Evolutionary conservation across 1,140 invertebrate species (phyloP).

Genomic region (Zophobas atratus): DNA sequence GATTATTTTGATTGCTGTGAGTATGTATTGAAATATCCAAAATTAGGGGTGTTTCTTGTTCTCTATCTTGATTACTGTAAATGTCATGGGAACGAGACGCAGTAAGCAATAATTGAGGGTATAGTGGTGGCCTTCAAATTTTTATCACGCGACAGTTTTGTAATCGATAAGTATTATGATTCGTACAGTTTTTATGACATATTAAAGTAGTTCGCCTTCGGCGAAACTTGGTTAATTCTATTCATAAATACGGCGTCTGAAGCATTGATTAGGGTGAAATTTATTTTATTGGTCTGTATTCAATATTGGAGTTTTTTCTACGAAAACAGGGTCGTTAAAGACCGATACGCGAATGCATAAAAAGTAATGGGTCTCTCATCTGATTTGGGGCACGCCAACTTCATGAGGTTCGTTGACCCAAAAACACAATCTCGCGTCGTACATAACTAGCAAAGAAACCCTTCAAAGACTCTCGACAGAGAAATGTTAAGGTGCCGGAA

Average conservation of each 20-base stretch:
- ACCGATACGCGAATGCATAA: conserved; percentile 35
- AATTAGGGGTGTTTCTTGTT: too few relatives aligned
- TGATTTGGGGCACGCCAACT: conserved; percentile 37
- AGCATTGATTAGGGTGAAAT: conserved; percentile 6
- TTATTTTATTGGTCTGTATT: conserved; percentile 17
- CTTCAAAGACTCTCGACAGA: conserved; percentile 26
- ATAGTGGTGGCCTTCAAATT: too few relatives aligned
- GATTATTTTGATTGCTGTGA: too few relatives aligned
- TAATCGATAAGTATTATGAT: too few relatives aligned
- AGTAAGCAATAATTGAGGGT: too few relatives aligned
- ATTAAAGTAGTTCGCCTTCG: too few relatives aligned
- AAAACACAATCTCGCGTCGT: conserved; percentile 31
- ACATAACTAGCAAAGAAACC: conserved; percentile 22
- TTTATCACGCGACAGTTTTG: too few relatives aligned
- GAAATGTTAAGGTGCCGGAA: conserved; percentile 27
- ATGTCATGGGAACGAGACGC: too few relatives aligned
- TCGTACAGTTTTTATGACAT: too few relatives aligned
- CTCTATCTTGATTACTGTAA: too few relatives aligned
- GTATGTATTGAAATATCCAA: too few relatives aligned
- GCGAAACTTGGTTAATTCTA: too few relatives aligned
- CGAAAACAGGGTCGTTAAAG: conserved; percentile 39
- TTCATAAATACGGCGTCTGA: background rate
- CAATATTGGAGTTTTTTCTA: conserved; percentile 39
- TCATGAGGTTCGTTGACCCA: conserved; percentile 35
- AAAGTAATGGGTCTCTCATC: conserved; percentile 34